Conservation (phyloP, 2,113 vertebrate genomes). For the Rissa tridactyla region DNA sequence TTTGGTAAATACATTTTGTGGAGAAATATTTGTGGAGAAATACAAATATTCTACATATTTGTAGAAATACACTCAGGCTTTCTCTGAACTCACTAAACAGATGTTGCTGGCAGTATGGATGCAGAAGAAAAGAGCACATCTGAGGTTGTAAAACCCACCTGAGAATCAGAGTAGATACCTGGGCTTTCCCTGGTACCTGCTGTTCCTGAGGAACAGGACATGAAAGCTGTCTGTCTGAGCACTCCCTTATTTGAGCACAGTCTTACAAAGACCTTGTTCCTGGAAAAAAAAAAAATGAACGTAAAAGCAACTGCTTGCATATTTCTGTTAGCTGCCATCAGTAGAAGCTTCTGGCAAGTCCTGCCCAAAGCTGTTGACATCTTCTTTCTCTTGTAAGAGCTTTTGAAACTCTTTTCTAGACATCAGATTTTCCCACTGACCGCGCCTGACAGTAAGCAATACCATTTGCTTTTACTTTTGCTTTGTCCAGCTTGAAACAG, state of each 20-base stretch:
- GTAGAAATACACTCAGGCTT: background rate
- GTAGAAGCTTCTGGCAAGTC: background rate
- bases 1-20: background rate
- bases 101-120: background rate
- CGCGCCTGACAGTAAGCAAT: background rate
- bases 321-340: background rate
- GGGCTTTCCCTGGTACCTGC: background rate
- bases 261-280: background rate
- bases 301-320: background rate
- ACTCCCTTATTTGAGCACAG: background rate
- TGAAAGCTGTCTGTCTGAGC: background rate
- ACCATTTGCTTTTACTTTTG: background rate
- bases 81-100: background rate
- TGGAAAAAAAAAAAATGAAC: background rate
- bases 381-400: background rate
- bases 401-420: constrained; percentile 12
- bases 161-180: background rate
- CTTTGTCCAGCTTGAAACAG: background rate
- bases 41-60: too few relatives aligned
- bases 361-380: background rate
- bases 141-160: background rate
- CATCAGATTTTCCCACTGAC: background rate
- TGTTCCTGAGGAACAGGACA: background rate
- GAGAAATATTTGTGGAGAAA: background rate
- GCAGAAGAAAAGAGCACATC: background rate